Base-by-base conservation (phyloP, 2,888 invertebrate genomes). In the Creontiades dilutus region DNA sequence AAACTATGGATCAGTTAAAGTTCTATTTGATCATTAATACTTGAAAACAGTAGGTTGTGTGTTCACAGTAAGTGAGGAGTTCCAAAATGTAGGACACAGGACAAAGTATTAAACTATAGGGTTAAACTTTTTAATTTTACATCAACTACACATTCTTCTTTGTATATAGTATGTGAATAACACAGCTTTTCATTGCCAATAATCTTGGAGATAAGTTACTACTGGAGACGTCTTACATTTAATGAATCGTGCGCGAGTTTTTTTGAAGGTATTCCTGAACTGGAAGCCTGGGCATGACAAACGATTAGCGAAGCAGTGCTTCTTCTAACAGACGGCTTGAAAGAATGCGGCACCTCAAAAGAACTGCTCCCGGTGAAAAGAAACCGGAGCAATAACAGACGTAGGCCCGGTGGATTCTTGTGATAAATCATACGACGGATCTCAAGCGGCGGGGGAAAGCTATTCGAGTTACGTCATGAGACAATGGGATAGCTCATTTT, bases 401-500 rank as follows among this genome's bases (percentile, higher is more conserved):
- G 37, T 37, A 37, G 37, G 37, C 37, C 37, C 37, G 28, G 80
- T 4, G 27, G 0, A 9, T 80, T 46, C 46, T 13, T n/a, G 27
- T 27, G 80, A 80, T 80, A 46, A 80, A 80, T 80, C 80, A 80
- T 80, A n/a, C 52, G 23, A 23, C 9, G 19, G 23, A 11, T 5
- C 23, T 23, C 23, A 12, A 68, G 23, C n/a, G 52, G 82, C 7
- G 82, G 52, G 23, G 55, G 55, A 27, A 16, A 3, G 27, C 27
- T 52, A 52, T 82, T 82, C 19, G 52, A 11, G 82, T 82, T 82
- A 27, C 14, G 82, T 23, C 4, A 52, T 82, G 52, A 19, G 82
- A 82, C 82, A 82, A 82, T 82, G 82, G 52, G 55, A 0, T 16
- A 19, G 78, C 47, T 78, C 78, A 78, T 78, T 46, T 78, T 19